A percentile compares a stretch with the other conserved stretches of the same genome.
phyloP scores from a whole-genome alignment of 1,140 invertebrate genomes.

The Caenorhabditis latens region DNA sequence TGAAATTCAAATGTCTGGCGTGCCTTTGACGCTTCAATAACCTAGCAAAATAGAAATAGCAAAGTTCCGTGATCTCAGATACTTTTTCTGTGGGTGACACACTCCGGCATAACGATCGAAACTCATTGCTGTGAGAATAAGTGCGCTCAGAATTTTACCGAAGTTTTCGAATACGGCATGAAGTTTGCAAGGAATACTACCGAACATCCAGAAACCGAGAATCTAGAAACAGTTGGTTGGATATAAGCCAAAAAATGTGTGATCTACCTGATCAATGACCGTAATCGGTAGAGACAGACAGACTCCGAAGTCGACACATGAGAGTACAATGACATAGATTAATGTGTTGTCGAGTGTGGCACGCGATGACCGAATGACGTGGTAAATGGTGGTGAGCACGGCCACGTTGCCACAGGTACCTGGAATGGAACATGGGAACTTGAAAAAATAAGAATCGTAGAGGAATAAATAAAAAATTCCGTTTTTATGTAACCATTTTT shows the following conservation, averaged over 20 bases:
- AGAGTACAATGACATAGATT: constrained; percentile 76
- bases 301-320: constrained; percentile 77
- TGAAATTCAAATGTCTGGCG: constrained; percentile 58
- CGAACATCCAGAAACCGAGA: constrained; percentile 78
- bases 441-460: background rate
- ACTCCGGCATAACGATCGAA: constrained; percentile 77
- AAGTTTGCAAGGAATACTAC: constrained; percentile 73
- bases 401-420: constrained; percentile 77
- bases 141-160: constrained; percentile 76
- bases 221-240: constrained; percentile 66
- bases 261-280: constrained; percentile 74
- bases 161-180: constrained; percentile 77
- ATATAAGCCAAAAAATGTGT: too few relatives aligned
- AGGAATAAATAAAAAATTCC: too few relatives aligned
- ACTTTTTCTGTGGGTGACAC: constrained; percentile 72
- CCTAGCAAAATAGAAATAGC: constrained; percentile 73
- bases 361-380: constrained; percentile 71
- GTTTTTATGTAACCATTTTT: too few relatives aligned
- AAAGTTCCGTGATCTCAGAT: constrained; percentile 67
- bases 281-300: constrained; percentile 76
- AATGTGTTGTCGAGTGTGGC: constrained; percentile 75
- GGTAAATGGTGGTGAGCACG: constrained; percentile 76
- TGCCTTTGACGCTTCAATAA: constrained; percentile 4
- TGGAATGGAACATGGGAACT: background rate
- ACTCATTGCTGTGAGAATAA: constrained; percentile 76